phyloP scores from a whole-genome alignment of 2,888 invertebrate species.

The Aricia artaxerxes region DNA sequence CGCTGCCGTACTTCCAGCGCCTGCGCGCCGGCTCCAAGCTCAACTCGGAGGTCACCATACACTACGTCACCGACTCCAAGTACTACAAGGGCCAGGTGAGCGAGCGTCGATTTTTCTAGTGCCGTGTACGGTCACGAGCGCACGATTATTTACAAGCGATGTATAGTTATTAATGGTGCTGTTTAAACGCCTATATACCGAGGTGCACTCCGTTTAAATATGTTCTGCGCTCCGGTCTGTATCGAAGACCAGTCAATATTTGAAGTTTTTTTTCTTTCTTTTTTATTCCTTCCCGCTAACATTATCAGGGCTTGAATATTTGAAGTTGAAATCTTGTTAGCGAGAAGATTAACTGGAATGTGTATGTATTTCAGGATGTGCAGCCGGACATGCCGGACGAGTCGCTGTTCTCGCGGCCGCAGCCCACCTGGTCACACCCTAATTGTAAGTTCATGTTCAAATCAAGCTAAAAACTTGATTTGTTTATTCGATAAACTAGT shows the following conservation, averaged over 20 bases:
- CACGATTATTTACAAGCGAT: no score
- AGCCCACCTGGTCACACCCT: conserved; percentile 41
- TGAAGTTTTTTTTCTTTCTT: neutral
- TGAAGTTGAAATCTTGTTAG: neutral
- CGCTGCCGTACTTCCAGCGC: conserved; percentile 70
- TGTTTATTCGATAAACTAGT: neutral
- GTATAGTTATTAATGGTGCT: no score
- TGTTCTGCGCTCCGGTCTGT: neutral
- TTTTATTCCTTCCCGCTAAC: no score
- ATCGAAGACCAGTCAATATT: neutral
- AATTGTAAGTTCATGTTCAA: conserved; percentile 40
- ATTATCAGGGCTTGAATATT: neutral
- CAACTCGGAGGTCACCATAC: conserved; percentile 72
- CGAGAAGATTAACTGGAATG: no score
- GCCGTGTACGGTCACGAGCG: no score
- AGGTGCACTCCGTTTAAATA: no score
- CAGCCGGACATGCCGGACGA: conserved; percentile 42
- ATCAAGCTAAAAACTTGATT: neutral
- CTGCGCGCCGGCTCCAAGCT: conserved; percentile 67
- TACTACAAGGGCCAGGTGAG: conserved; percentile 70
- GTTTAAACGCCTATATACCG: no score
- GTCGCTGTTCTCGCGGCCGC: conserved; percentile 51
- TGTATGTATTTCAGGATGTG: conserved; percentile 40
- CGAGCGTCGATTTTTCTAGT: conserved; percentile 27
- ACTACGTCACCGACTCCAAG: conserved; percentile 72